These are phyloP conservation scores for Coracias cyanogaster DNA, from an alignment of 2,797 vertebrate species.

Conservation along the genomic window DNA sequence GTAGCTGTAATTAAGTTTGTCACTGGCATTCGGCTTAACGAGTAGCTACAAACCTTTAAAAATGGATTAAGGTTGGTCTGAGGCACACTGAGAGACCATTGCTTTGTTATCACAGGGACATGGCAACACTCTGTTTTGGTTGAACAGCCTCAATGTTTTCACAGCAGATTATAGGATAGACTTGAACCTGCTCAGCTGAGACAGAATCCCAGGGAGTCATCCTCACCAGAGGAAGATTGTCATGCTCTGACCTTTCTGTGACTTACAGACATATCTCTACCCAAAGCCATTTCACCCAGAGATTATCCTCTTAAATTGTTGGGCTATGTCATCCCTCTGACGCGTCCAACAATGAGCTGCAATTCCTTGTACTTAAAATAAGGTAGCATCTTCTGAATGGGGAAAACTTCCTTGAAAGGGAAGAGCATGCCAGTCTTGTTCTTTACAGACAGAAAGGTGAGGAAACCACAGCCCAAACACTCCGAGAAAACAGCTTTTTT, in stretches of 20 bases:
- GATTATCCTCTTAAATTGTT: conserved; percentile 20
- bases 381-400: background rate
- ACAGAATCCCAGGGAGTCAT: background rate
- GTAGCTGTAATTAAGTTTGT: background rate
- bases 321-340: background rate
- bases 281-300: background rate
- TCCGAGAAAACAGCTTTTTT: background rate
- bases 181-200: conserved; percentile 6
- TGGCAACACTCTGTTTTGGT: background rate
- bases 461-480: background rate
- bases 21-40: background rate
- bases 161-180: background rate
- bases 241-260: conserved; percentile 25
- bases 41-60: conserved; percentile 4
- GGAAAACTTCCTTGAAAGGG: background rate
- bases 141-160: conserved; percentile 13
- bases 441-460: background rate
- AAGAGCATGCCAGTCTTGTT: background rate
- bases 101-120: background rate
- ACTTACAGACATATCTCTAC: background rate
- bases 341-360: background rate
- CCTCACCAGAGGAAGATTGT: conserved; percentile 1
- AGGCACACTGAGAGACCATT: background rate
- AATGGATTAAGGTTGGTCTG: background rate
- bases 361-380: background rate